A percentile compares a stretch with the other conserved stretches of the same genome.
Evolutionary conservation across 1,140 invertebrate species (phyloP).

Genomic region (Aphidius gifuensis): DNA sequence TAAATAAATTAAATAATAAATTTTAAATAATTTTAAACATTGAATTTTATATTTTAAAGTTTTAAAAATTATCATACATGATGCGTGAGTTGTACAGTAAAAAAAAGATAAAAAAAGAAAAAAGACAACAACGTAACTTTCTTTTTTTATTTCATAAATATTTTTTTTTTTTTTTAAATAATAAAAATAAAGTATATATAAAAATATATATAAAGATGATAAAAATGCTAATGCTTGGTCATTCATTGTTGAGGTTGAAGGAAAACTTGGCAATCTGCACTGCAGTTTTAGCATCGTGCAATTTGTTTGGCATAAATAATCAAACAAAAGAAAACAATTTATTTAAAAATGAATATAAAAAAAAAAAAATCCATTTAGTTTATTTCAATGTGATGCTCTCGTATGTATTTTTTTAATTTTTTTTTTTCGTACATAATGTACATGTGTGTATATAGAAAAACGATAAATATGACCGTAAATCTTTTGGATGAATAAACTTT

Average conservation of each 20-base stretch:
- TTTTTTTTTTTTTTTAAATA: too few relatives aligned
- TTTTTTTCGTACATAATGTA: too few relatives aligned
- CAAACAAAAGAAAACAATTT: not conserved
- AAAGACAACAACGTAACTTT: not conserved
- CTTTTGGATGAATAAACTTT: too few relatives aligned
- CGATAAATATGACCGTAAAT: too few relatives aligned
- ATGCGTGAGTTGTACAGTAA: slow-evolving; percentile 9
- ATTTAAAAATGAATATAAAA: too few relatives aligned
- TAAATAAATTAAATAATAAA: not conserved
- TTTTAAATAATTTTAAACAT: slow-evolving; percentile 6
- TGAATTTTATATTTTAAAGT: not conserved
- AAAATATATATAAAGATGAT: not conserved
- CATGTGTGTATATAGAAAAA: too few relatives aligned
- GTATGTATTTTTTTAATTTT: too few relatives aligned
- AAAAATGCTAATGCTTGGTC: slow-evolving; percentile 10
- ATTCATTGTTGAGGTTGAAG: slow-evolving; percentile 8
- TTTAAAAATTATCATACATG: slow-evolving; percentile 7
- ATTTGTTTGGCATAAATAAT: not conserved
- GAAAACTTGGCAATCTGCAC: slow-evolving; percentile 3
- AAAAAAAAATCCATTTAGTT: too few relatives aligned
- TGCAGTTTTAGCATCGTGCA: slow-evolving; percentile 1
- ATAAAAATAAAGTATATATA: too few relatives aligned
- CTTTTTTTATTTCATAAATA: not conserved
- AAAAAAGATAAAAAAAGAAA: too few relatives aligned
- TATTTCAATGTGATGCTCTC: too few relatives aligned